Percentiles rank a stretch among this genome's conserved stretches.
These are phyloP conservation scores for Cydia splendana DNA, from an alignment of 1,140 invertebrate genomes.

Conservation along the genomic window DNA sequence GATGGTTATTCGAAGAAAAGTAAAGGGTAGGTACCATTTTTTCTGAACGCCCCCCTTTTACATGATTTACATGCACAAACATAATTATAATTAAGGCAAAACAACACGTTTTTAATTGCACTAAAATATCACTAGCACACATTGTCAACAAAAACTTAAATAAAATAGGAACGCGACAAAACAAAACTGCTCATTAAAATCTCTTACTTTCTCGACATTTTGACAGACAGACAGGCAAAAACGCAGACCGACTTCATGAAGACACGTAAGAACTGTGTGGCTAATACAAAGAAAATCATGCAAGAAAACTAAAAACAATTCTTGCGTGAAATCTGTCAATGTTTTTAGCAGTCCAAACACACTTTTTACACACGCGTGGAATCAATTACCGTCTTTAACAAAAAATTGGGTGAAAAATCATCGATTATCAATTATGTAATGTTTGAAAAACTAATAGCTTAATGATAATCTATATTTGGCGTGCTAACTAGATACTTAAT, in stretches of 20 bases:
- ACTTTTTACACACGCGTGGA: background rate
- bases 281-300: background rate
- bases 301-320: background rate
- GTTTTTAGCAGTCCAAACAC: background rate
- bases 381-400: background rate
- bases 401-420: constrained; percentile 2
- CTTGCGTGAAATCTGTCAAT: background rate
- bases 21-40: too few relatives aligned
- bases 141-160: too few relatives aligned
- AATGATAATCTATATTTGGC: background rate
- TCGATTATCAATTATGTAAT: background rate
- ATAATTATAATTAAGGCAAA: too few relatives aligned
- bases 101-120: too few relatives aligned
- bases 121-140: too few relatives aligned
- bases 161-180: background rate
- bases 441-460: background rate
- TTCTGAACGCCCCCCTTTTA: too few relatives aligned
- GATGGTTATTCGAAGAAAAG: too few relatives aligned
- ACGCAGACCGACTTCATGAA: background rate
- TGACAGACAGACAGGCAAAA: constrained; percentile 4
- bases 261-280: background rate
- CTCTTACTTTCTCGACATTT: background rate
- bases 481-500: background rate
- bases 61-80: too few relatives aligned
- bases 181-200: background rate